Base-by-base conservation (phyloP, 2,113 vertebrate genomes). In the Pterocles gutturalis region DNA sequence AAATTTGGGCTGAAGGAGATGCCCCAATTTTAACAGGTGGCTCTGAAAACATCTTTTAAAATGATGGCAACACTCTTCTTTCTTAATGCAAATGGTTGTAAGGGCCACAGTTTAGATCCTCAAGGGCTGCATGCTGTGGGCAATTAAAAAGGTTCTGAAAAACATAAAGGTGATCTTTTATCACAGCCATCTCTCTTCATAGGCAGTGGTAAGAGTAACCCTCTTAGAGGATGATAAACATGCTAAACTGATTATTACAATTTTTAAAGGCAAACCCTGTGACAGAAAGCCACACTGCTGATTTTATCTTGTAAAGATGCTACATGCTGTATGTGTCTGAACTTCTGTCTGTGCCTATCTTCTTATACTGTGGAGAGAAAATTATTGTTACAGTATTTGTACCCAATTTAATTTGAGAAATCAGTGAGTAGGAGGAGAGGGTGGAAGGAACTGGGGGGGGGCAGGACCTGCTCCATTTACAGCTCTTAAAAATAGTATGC, bases 321-420 rank as follows among this genome's bases (percentile, higher is more conserved):
- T 90, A 51, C 69, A 61, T 62, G 65, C 73, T 92, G 18, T 36
- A 93, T 65, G 62, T 75, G 48, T 66, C 66, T 88, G 81, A 96
- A 78, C 73, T 81, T 83, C 87, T 89, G 62, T 45, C 48, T 84
- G 0, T 87, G 71, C n/a, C 90, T 61, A 36, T 83, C 57, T 94
- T 83, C 88, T 93, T 79, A 61, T 49, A 57, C 45, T 13, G 29
- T 49, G 61, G 78, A 69, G 76, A 90, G 64, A 93, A 90, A 95
- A 93, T 95, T 91, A 87, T 96, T 96, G 85, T 83, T 96, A 38
- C 73, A 79, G 81, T 71, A 81, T 88, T 95, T 89, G 83, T 95
- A 85, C 33, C 86, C n/a, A 89, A 85, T 94, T 96, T 85, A 95
- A 97, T 96, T 73, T 93, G 90, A 93, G 90, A 95, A 95, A 83